Percentiles rank a stretch among this genome's conserved stretches.
Conservation (phyloP, 2,113 vertebrate genomes). For the Pungitius pungitius region DNA sequence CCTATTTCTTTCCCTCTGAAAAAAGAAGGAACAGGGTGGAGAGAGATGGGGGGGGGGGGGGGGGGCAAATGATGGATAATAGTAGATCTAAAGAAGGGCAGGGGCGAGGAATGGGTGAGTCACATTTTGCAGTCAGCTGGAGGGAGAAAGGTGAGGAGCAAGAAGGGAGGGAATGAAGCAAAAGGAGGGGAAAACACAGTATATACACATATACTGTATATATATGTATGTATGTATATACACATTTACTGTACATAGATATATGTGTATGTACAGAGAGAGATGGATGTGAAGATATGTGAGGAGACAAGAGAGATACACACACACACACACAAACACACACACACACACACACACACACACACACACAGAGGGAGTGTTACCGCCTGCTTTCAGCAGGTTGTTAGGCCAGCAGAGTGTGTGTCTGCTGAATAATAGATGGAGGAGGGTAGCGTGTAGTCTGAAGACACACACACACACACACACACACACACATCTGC, state of each 20-base stretch:
- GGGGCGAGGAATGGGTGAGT: background rate
- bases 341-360: slow-evolving; percentile 29
- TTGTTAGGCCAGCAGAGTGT: slow-evolving; percentile 73
- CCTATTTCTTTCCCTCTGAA: slow-evolving; percentile 23
- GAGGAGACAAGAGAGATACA: slow-evolving; percentile 19
- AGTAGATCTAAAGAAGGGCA: background rate
- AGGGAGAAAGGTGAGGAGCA: background rate
- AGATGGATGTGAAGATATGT: slow-evolving; percentile 24
- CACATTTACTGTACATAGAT: too few species aligned
- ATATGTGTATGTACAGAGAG: background rate
- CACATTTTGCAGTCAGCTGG: background rate
- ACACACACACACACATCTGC: slow-evolving; percentile 33
- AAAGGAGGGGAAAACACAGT: too few species aligned
- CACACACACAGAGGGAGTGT: slow-evolving; percentile 33
- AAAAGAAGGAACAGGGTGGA: background rate
- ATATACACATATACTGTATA: too few species aligned
- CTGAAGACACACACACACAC: slow-evolving; percentile 28
- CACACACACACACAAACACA: slow-evolving; percentile 21
- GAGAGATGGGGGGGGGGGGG: background rate
- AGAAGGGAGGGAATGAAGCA: background rate
- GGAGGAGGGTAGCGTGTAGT: slow-evolving; percentile 56
- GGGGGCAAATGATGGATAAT: background rate
- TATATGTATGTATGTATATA: too few species aligned
- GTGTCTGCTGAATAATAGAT: slow-evolving; percentile 76
- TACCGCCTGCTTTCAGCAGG: slow-evolving; percentile 67